A percentile compares a stretch with the other conserved stretches of the same genome.
These are phyloP conservation scores for Urechis unicinctus DNA, from an alignment of 2,888 invertebrate genomes.

Conservation along the genomic window DNA sequence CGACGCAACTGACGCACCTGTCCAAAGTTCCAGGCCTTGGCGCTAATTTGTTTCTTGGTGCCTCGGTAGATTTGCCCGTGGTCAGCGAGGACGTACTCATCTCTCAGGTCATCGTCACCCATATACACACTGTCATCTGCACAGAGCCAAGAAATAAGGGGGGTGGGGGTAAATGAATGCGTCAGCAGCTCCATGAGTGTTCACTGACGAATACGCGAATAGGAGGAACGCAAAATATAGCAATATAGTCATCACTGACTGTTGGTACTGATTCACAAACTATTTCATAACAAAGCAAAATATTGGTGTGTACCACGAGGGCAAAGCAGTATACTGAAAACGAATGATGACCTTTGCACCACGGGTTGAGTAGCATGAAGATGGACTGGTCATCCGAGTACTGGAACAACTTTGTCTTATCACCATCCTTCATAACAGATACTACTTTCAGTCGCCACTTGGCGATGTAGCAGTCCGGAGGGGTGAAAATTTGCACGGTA, in stretches of 20 bases:
- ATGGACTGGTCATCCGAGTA: slow-evolving; percentile 47
- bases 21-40: slow-evolving; percentile 75
- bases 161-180: too few species aligned
- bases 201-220: neutral
- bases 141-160: too few species aligned
- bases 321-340: too few species aligned
- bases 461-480: too few species aligned
- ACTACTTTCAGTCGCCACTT: too few species aligned
- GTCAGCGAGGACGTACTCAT: slow-evolving; percentile 67
- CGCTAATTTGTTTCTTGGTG: slow-evolving; percentile 67
- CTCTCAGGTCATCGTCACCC: slow-evolving; percentile 68
- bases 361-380: slow-evolving; percentile 81
- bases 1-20: slow-evolving; percentile 55
- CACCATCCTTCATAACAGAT: too few species aligned
- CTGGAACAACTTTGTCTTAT: slow-evolving; percentile 21
- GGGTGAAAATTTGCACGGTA: too few species aligned
- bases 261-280: too few species aligned
- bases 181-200: neutral
- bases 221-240: too few species aligned
- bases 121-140: slow-evolving; percentile 68
- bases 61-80: slow-evolving; percentile 85
- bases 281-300: too few species aligned
- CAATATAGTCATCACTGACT: too few species aligned
- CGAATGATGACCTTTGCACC: slow-evolving; percentile 67
- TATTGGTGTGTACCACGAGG: too few species aligned